phyloP scores from a whole-genome alignment of 37 sponge, comb jelly and placozoan genomes.

The Chondrilla cf. caribensis region DNA sequence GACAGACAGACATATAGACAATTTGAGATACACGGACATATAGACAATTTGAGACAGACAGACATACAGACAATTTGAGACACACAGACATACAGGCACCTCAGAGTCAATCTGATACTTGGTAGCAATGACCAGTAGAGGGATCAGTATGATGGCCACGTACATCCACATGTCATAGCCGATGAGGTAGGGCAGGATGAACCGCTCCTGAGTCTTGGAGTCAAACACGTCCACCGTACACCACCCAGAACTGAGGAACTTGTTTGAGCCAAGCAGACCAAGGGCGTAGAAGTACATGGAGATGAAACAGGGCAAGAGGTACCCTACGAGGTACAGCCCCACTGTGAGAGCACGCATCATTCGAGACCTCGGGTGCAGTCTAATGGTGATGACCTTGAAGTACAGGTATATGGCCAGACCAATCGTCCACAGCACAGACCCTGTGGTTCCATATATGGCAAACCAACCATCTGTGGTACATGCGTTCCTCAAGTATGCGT shows the following conservation, averaged over 20 bases:
- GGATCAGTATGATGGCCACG: slow-evolving; percentile 39
- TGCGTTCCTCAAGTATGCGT: neutral
- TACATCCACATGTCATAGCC: slow-evolving; percentile 68
- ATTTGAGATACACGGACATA: neutral
- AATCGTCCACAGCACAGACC: slow-evolving; percentile 69
- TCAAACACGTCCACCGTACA: slow-evolving; percentile 56
- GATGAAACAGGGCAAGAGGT: neutral
- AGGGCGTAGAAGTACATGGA: neutral
- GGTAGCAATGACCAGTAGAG: slow-evolving; percentile 44
- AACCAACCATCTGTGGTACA: slow-evolving; percentile 5
- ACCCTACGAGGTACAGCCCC: slow-evolving; percentile 3
- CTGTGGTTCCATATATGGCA: slow-evolving; percentile 48
- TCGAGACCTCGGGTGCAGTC: neutral
- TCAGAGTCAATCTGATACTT: neutral
- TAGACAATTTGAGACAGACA: too few relatives aligned
- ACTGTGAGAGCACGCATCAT: neutral
- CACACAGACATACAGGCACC: too few relatives aligned
- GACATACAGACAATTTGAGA: too few relatives aligned
- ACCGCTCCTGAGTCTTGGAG: neutral
- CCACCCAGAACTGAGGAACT: slow-evolving; percentile 64
- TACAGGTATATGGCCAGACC: slow-evolving; percentile 54
- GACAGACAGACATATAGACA: neutral
- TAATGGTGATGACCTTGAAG: slow-evolving; percentile 27
- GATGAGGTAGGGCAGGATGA: slow-evolving; percentile 20
- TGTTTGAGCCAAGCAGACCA: slow-evolving; percentile 36